Conservation (phyloP, 2,888 invertebrate species). For the Hypolimnas misippus region DNA sequence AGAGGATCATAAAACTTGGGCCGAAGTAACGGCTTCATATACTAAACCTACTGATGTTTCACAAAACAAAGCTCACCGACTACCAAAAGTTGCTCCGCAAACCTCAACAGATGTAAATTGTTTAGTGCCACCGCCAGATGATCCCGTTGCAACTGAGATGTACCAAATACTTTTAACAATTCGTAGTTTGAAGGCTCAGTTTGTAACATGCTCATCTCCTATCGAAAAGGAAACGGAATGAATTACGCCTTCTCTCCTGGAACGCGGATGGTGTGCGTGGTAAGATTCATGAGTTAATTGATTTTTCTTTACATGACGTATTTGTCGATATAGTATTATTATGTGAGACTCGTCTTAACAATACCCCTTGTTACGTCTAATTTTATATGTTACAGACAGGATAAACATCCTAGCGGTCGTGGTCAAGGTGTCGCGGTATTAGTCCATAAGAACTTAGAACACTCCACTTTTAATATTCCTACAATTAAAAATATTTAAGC, state of each 20-base stretch:
- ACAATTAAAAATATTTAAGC: slow-evolving; percentile 6
- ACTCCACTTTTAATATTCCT: not conserved
- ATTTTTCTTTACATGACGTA: slow-evolving; percentile 15
- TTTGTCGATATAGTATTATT: slow-evolving; percentile 25
- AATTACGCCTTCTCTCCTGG: slow-evolving; percentile 28
- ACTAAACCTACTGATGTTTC: not conserved
- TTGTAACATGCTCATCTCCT: slow-evolving; percentile 16
- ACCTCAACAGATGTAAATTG: not conserved
- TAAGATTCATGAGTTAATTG: slow-evolving; percentile 22
- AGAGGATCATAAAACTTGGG: too few species aligned
- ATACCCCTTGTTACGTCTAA: slow-evolving; percentile 5
- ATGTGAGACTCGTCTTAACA: slow-evolving; percentile 24
- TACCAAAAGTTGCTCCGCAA: not conserved
- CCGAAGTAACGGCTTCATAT: too few species aligned
- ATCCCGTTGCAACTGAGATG: slow-evolving; percentile 19
- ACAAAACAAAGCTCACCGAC: not conserved
- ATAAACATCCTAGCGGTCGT: slow-evolving; percentile 11
- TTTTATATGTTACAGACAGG: slow-evolving; percentile 16
- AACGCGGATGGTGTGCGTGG: slow-evolving; percentile 30
- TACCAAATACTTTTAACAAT: slow-evolving; percentile 26
- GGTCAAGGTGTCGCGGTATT: slow-evolving; percentile 18
- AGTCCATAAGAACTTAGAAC: not conserved
- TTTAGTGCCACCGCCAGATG: not conserved
- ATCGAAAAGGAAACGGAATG: slow-evolving; percentile 12
- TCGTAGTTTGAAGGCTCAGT: slow-evolving; percentile 26